Conservation (phyloP, 2,113 vertebrate species). For the Anolis sagrei region DNA sequence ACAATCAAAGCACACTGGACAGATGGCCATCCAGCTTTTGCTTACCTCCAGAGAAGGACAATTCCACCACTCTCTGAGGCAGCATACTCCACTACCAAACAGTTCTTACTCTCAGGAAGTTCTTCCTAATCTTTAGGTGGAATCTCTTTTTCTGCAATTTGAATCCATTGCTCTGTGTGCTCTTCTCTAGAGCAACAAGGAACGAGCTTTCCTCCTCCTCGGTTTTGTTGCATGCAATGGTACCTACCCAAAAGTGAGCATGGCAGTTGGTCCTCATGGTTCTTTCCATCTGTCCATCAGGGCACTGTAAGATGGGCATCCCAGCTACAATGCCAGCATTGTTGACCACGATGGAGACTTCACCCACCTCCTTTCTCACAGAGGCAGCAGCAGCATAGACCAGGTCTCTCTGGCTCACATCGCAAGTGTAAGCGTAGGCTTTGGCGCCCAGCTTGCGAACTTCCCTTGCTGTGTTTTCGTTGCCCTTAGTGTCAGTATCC, state of each 20-base stretch:
- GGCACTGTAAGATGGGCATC: conserved; percentile 65
- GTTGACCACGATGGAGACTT: conserved; percentile 74
- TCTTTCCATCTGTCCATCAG: conserved; percentile 71
- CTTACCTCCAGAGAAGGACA: no score
- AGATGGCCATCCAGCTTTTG: no score
- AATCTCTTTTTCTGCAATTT: no score
- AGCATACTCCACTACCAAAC: no score
- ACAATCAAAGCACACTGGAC: no score
- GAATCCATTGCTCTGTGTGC: no score
- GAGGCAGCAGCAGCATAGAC: conserved; percentile 60
- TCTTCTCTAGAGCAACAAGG: no score
- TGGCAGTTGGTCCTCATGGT: conserved; percentile 77
- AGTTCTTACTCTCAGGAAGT: no score
- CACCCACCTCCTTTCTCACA: conserved; percentile 63
- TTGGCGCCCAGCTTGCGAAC: conserved; percentile 65
- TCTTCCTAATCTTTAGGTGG: no score
- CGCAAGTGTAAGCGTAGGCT: conserved; percentile 69
- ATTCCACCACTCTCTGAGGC: no score
- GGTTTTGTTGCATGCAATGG: no score
- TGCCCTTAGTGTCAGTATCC: conserved; percentile 65
- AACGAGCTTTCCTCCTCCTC: no score
- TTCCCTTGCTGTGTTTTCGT: conserved; percentile 72
- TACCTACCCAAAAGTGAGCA: conserved; percentile 75
- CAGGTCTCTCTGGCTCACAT: conserved; percentile 65
- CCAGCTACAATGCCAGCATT: conserved; percentile 50